Percentiles rank a stretch among this genome's conserved stretches.
phyloP scores from a whole-genome alignment of 2,888 invertebrate species.

The Stenchaetothrips biformis region DNA sequence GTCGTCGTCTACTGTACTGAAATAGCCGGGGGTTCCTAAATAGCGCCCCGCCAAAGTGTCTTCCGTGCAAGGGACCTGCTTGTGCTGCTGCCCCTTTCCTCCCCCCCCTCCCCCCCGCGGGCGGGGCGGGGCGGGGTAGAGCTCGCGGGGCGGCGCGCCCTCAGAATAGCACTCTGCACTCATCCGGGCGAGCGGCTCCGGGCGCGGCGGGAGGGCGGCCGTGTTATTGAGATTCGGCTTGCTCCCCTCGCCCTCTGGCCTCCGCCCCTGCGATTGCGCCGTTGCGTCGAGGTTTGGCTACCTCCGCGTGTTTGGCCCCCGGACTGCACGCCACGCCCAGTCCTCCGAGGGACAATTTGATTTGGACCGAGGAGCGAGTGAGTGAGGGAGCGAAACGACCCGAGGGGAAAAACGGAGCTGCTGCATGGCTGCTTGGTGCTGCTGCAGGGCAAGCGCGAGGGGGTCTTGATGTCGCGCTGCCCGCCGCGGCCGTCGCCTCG shows the following conservation, averaged over 20 bases:
- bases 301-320: neutral
- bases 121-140: neutral
- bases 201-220: neutral
- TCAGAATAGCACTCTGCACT: conserved; percentile 12
- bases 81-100: neutral
- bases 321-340: neutral
- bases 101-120: neutral
- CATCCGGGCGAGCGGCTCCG: neutral
- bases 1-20: neutral
- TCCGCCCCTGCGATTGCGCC: neutral
- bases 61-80: neutral
- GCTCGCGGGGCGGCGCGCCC: neutral
- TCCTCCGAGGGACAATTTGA: conserved; percentile 3
- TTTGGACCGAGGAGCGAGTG: neutral
- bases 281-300: neutral
- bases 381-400: neutral
- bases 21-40: conserved; percentile 9
- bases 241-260: neutral
- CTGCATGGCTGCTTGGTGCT: neutral
- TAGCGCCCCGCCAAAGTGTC: conserved; percentile 3
- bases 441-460: neutral
- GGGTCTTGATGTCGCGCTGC: too few relatives aligned
- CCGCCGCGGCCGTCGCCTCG: neutral
- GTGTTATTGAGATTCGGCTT: neutral
- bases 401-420: neutral